Evolutionary conservation across 2,113 vertebrate genomes (phyloP), one percentile per base, ranked within the genome.

Genomic region (Tragelaphus strepsiceros): DNA sequence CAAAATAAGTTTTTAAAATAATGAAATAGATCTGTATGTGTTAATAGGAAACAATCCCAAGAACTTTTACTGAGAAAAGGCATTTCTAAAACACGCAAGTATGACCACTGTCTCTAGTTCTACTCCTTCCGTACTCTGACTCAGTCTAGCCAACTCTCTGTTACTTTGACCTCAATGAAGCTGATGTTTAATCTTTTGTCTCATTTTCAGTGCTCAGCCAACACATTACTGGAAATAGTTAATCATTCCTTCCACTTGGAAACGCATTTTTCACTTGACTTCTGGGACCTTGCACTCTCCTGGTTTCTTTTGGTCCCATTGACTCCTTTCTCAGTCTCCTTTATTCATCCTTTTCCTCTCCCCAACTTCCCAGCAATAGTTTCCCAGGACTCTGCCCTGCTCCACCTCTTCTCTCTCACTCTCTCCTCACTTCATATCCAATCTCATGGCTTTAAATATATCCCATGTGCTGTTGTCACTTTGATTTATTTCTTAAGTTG

Each of bases 1-100:
- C 28, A 90, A 81, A 90, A 54, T 22, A 94, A 46, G 30, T 95
- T 95, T 86, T 64, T n/a, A 88, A 95, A 96, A 85, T 86, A 61
- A 95, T 83, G 56, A 78, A 87, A 24, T 94, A 86, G 39, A 97
- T 88, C 84, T 90, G 26, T 78, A 87, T 94, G 46, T 86, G 30
- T 43, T 39, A 56, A 59, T 43, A 96, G 71, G n/a, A 28, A 90
- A 61, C 51, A 93, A 88, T 56, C 30, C 17, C 54, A 54, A 64
- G 54, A 35, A 10, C 28, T 94, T 67, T 90, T 84, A 88, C 51
- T 62, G 17, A 78, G 51, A 43, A 91, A 96, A 88, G 22, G 6
- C 80, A 67, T 30, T 77, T 83, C 28, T 14, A 32, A 71, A 88
- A 54, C 58, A 92, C 1, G 2, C 22, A 64, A 64, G 14, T 81